phyloP scores from a whole-genome alignment of 2,888 invertebrate genomes.

The Aethes cnicana region DNA sequence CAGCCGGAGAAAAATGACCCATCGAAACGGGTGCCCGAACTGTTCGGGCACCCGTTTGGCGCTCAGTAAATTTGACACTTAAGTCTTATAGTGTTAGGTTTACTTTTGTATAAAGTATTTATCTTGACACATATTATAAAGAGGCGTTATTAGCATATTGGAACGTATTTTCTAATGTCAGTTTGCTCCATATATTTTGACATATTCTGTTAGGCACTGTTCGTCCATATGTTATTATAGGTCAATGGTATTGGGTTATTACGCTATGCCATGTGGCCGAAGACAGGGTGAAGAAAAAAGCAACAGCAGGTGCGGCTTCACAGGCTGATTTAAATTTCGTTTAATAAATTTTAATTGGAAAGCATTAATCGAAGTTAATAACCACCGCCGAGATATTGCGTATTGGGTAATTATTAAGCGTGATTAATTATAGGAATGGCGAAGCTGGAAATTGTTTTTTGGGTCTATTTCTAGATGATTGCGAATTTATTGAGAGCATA shows the following conservation, averaged over 20 bases:
- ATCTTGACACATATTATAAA: too few relatives aligned
- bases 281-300: conserved; percentile 53
- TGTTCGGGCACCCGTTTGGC: too few relatives aligned
- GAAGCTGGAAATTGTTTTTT: not conserved
- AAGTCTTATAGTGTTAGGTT: too few relatives aligned
- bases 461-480: not conserved
- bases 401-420: conserved; percentile 9
- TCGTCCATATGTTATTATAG: too few relatives aligned
- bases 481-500: not conserved
- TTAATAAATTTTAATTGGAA: conserved; percentile 31
- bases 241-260: conserved; percentile 47
- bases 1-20: too few relatives aligned
- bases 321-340: conserved; percentile 46
- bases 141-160: too few relatives aligned
- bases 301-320: conserved; percentile 62
- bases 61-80: too few relatives aligned
- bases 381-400: not conserved
- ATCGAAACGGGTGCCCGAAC: too few relatives aligned
- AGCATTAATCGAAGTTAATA: conserved; percentile 16
- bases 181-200: too few relatives aligned
- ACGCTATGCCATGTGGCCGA: conserved; percentile 50
- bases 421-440: conserved; percentile 5
- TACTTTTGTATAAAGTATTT: too few relatives aligned
- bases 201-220: too few relatives aligned
- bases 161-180: too few relatives aligned